phyloP scores from a whole-genome alignment of 2,113 vertebrate genomes.

The Takifugu bimaculatus region DNA sequence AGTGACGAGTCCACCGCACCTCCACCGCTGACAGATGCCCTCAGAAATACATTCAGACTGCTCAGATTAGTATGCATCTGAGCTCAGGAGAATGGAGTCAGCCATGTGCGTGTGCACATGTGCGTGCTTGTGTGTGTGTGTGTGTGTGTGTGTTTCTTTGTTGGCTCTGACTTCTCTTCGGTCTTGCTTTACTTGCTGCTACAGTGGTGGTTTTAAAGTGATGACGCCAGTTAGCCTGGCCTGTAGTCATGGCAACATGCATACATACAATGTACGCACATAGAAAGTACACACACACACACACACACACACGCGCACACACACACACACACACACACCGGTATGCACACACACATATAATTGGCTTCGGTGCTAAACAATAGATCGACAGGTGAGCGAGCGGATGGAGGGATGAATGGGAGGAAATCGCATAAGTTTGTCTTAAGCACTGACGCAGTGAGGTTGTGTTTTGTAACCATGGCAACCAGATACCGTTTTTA shows the following conservation, averaged over 20 bases:
- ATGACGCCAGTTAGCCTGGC: too few species aligned
- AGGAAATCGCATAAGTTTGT: conserved; percentile 48
- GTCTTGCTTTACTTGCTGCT: too few species aligned
- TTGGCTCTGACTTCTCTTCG: background rate
- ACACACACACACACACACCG: conserved; percentile 8
- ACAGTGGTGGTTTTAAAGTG: too few species aligned
- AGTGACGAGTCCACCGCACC: background rate
- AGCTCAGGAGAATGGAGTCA: conserved; percentile 55
- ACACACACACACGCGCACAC: conserved; percentile 8
- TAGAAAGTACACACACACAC: conserved; percentile 53
- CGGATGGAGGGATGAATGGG: conserved; percentile 41
- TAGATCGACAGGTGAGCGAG: conserved; percentile 38
- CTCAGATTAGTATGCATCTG: conserved; percentile 53
- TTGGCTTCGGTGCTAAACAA: conserved; percentile 36
- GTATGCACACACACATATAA: background rate
- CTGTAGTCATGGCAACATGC: too few species aligned
- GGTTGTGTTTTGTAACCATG: conserved; percentile 69
- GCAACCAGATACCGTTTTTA: conserved; percentile 54
- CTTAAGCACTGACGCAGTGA: conserved; percentile 63
- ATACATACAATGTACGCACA: conserved; percentile 53
- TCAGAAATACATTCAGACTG: conserved; percentile 40
- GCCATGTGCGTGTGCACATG: conserved; percentile 43
- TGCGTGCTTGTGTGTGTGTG: conserved; percentile 27
- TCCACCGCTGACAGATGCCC: conserved; percentile 11
- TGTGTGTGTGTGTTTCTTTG: conserved; percentile 26